These are phyloP conservation scores for Polyommatus iphigenia DNA, from an alignment of 2,888 invertebrate species.

Conservation along the genomic window DNA sequence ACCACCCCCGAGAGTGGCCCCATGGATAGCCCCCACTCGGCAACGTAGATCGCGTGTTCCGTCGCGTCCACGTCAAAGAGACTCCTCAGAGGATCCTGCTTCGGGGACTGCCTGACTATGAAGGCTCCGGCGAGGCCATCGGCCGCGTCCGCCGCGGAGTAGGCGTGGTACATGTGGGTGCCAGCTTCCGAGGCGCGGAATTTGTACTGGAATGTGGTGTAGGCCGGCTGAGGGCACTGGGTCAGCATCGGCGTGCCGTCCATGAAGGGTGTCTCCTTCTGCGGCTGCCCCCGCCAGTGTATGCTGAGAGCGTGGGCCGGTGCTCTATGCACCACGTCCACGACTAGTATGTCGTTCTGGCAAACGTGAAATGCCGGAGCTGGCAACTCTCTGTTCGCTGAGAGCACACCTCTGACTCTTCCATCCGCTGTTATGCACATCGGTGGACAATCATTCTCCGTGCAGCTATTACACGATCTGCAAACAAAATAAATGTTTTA, in stretches of 20 bases:
- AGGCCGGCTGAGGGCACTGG: slow-evolving; percentile 87
- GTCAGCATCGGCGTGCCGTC: slow-evolving; percentile 89
- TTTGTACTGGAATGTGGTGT: slow-evolving; percentile 87
- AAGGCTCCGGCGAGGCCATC: slow-evolving; percentile 87
- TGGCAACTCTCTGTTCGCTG: slow-evolving; percentile 84
- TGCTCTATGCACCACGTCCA: slow-evolving; percentile 87
- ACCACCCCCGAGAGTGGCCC: slow-evolving; percentile 71
- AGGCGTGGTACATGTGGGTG: slow-evolving; percentile 88
- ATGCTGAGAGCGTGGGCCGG: slow-evolving; percentile 85
- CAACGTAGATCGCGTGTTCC: slow-evolving; percentile 84
- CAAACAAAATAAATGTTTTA: slow-evolving; percentile 34
- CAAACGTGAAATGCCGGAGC: slow-evolving; percentile 84
- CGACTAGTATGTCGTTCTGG: slow-evolving; percentile 87
- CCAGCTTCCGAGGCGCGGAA: slow-evolving; percentile 86
- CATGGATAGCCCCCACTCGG: slow-evolving; percentile 84
- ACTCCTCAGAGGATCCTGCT: slow-evolving; percentile 79
- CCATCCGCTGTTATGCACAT: slow-evolving; percentile 85
- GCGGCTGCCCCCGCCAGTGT: slow-evolving; percentile 90
- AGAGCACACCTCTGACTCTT: slow-evolving; percentile 81
- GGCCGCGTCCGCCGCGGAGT: slow-evolving; percentile 84
- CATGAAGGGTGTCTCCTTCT: slow-evolving; percentile 86
- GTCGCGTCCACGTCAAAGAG: slow-evolving; percentile 86
- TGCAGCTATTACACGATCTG: slow-evolving; percentile 85
- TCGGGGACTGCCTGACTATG: slow-evolving; percentile 83
- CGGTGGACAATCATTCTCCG: slow-evolving; percentile 81